Conservation (phyloP, 2,113 vertebrate genomes). For the Vireo altiloquus region DNA sequence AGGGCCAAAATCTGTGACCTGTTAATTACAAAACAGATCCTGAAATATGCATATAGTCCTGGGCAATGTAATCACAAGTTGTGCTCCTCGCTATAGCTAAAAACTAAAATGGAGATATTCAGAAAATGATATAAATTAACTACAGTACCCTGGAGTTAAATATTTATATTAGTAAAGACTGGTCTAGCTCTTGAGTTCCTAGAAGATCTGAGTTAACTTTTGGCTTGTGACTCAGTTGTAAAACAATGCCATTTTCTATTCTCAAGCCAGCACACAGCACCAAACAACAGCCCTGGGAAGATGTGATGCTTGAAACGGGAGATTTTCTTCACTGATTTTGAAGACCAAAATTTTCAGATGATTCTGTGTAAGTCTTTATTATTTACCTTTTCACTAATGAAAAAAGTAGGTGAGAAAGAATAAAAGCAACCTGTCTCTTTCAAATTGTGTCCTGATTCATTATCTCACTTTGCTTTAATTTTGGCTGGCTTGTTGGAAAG, state of each 20-base stretch:
- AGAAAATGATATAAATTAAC: background rate
- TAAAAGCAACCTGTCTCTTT: background rate
- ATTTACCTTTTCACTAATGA: background rate
- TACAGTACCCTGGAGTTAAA: background rate
- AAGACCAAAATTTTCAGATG: background rate
- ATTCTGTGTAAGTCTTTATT: background rate
- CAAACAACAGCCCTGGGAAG: background rate
- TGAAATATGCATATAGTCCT: background rate
- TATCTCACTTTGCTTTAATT: background rate
- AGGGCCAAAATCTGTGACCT: background rate
- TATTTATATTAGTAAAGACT: background rate
- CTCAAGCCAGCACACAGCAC: background rate
- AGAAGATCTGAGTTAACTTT: constrained; percentile 43
- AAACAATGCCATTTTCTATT: constrained; percentile 15
- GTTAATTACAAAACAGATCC: background rate
- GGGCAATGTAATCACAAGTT: background rate
- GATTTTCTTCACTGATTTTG: background rate
- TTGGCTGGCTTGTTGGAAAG: background rate
- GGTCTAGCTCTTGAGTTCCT: background rate
- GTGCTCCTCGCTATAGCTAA: background rate
- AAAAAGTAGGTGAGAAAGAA: background rate
- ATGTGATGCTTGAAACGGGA: background rate
- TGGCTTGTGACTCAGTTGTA: background rate
- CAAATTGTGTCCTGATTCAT: background rate
- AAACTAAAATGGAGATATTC: background rate